Conservation (phyloP, 2,888 invertebrate species). For the Blastobasis lacticolella region DNA sequence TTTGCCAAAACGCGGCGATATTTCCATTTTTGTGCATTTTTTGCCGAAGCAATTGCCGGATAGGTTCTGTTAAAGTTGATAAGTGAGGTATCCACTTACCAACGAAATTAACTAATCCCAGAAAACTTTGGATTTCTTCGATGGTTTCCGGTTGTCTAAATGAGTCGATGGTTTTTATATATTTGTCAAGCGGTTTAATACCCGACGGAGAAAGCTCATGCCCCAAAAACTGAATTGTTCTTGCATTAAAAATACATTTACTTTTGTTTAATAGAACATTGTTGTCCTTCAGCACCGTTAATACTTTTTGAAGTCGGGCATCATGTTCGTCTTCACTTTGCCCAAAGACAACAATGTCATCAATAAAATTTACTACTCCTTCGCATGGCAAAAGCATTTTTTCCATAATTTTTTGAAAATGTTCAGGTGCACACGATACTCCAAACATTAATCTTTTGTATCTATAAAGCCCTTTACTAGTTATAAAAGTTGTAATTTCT, state of each 20-base stretch:
- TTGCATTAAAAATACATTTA: constrained; percentile 13
- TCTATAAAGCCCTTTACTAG: constrained; percentile 15
- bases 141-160: constrained; percentile 15
- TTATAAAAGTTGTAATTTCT: constrained; percentile 18
- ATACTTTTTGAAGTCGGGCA: constrained; percentile 8
- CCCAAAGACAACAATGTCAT: not conserved
- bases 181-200: constrained; percentile 16
- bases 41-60: constrained; percentile 9
- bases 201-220: constrained; percentile 14
- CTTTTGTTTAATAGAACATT: constrained; percentile 14
- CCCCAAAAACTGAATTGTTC: constrained; percentile 12
- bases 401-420: constrained; percentile 22
- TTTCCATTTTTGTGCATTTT: constrained; percentile 6
- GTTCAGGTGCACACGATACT: constrained; percentile 33
- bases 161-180: constrained; percentile 10
- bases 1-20: constrained; percentile 10
- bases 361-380: constrained; percentile 13
- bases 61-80: constrained; percentile 17
- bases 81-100: constrained; percentile 20
- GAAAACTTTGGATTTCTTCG: constrained; percentile 23
- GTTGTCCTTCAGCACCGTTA: constrained; percentile 11
- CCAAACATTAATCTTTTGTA: constrained; percentile 16
- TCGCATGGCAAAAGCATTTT: constrained; percentile 16
- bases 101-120: constrained; percentile 21
- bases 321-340: constrained; percentile 11